Evolutionary conservation across 64 coral and sea anemone genomes (phyloP), one percentile per base, ranked within the genome.

Genomic region (Pachyseris speciosa): DNA sequence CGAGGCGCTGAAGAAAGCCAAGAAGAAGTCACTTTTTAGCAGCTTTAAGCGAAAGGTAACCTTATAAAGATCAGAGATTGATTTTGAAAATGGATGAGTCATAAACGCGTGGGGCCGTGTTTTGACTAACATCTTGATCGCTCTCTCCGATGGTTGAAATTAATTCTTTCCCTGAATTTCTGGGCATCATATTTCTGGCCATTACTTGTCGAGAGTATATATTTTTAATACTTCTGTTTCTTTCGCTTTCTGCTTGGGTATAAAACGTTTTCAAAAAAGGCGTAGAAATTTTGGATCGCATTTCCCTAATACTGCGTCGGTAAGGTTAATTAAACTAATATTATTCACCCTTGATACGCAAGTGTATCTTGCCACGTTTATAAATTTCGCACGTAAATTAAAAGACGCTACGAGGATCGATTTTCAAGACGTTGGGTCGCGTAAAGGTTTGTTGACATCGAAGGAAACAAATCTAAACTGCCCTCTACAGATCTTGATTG

Each of bases 1-100:
- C 41, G 97, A 99, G 43, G 97, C 97, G 34, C 27, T 99, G 10
- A 99, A 93, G 57, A 99, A 95, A 86, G 70, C 84, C 12, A 95
- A 85, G 72, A 95, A 95, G 42, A 95, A 93, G 33, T 50, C 90
- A 0, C 32, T 97, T 3, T 97, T 97, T 37, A 75, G 86, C 8
- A 97, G 95, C 40, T 97, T 97, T 90, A 91, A 94, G 70, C 80
- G 83, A 69, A 99, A 89, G 90, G 97, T 92, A 80, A 87, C 80
- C 6, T 34, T n/a, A 37, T 37, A 20, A 20, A 77, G 27, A 33
- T 51, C 37, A 2, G 0, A 39, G 6, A 11, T 27, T 7, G 27
- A 30, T 44, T 74, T 37, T 13, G 22, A 8, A n/a, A 11, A 7
- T 64, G 7, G n/a, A 7, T 71, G 67, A 71, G 34, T 40, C 67